A percentile compares a stretch with the other conserved stretches of the same genome.
Evolutionary conservation across 1,140 invertebrate species (phyloP).

Genomic region (Thaumatotibia leucotreta): DNA sequence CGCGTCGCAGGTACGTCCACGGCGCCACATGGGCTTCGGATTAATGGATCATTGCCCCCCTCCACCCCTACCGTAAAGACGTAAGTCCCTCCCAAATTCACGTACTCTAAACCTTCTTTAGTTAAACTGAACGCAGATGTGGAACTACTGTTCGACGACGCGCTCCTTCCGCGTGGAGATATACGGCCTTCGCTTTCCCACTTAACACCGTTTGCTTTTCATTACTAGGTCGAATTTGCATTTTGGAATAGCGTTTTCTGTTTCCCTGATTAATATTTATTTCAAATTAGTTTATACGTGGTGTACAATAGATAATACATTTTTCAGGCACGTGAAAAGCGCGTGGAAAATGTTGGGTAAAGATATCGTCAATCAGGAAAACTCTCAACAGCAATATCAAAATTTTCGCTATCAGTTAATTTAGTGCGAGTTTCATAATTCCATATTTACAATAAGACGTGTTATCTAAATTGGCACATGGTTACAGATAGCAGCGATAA

Average conservation of each 20-base stretch:
- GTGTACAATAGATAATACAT: no score
- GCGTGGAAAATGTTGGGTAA: no score
- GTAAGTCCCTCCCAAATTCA: background rate
- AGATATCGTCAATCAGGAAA: no score
- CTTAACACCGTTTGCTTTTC: slow-evolving; percentile 25
- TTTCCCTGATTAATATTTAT: background rate
- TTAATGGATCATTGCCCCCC: slow-evolving; percentile 80
- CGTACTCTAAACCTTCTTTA: background rate
- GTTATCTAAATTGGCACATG: background rate
- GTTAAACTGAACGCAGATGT: slow-evolving; percentile 40
- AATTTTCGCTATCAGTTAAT: background rate
- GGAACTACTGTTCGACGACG: slow-evolving; percentile 63
- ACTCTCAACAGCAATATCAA: background rate
- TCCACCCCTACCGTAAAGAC: slow-evolving; percentile 22
- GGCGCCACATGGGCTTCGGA: slow-evolving; percentile 80
- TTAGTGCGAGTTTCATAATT: background rate
- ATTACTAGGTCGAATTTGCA: slow-evolving; percentile 6
- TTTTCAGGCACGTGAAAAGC: no score
- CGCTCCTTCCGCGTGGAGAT: slow-evolving; percentile 43
- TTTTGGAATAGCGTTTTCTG: background rate
- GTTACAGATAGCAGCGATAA: background rate
- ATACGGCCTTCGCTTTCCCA: slow-evolving; percentile 32
- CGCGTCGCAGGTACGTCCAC: slow-evolving; percentile 68
- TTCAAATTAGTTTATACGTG: no score
- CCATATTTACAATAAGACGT: background rate